phyloP scores from a whole-genome alignment of 1,140 invertebrate species.

The Steinernema feltiae region DNA sequence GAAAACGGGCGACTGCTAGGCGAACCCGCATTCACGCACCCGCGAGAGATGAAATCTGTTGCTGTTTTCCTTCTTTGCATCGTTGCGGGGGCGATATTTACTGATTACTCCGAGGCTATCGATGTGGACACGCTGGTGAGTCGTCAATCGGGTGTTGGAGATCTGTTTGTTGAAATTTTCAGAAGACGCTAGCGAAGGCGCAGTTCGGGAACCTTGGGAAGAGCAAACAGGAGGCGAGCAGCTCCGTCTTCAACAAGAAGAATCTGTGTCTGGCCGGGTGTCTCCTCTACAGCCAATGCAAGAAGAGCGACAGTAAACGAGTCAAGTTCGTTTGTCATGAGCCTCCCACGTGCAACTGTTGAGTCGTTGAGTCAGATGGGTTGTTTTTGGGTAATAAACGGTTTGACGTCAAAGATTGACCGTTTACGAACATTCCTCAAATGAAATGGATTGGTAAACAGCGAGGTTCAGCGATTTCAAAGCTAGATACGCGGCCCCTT shows the following conservation, averaged over 20 bases:
- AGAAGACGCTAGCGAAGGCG: neutral
- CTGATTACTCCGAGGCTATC: neutral
- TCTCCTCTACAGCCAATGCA: neutral
- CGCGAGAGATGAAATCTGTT: neutral
- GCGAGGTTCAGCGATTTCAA: too few relatives aligned
- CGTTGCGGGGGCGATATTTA: neutral
- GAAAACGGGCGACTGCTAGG: neutral
- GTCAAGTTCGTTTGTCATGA: neutral
- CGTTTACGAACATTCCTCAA: too few relatives aligned
- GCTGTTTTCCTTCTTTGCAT: neutral
- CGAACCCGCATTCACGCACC: neutral
- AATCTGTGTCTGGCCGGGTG: neutral
- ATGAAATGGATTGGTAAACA: too few relatives aligned
- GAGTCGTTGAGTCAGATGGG: too few relatives aligned
- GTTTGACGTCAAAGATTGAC: too few relatives aligned
- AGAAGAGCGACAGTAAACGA: neutral
- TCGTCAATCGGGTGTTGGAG: neutral
- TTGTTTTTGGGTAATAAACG: too few relatives aligned
- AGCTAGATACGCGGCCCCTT: too few relatives aligned
- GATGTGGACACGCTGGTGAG: neutral
- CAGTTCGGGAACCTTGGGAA: neutral
- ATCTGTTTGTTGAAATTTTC: neutral
- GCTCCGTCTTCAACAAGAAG: neutral
- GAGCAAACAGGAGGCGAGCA: neutral
- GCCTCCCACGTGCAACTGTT: slow-evolving; percentile 12